Evolutionary conservation across 1,140 invertebrate genomes (phyloP), one percentile per base, ranked within the genome.

Genomic region (Hycleus phaleratus): DNA sequence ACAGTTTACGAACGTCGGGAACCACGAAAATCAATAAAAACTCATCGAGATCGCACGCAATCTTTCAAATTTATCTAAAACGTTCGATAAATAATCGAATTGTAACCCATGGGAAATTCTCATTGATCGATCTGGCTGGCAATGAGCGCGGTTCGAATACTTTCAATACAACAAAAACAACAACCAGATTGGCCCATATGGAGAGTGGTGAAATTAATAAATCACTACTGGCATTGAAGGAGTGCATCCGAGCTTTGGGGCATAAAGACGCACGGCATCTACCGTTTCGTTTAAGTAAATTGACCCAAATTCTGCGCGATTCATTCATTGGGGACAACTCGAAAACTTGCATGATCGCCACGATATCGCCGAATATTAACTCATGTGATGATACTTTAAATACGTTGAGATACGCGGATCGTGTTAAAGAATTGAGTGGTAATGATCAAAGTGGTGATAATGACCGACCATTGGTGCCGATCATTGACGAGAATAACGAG

Each of bases 171-270:
- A 55, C 94, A 97, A 78, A 98, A 95, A 3, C 81, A 93, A 64
- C 93, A 42, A 39, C 10, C 38, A 10, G 6, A 2, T 18, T 18
- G 1, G 18, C 18, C 18, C 32, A 32, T 32, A 32, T 97, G 86
- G 97, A 99, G 82, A 96, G 96, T 59, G 97, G 95, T 46, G 97
- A 99, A 78, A 99, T 99, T 59, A 99, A 99, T 76, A 98, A 98
- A 75, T 97, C 94, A 45, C 77, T 99, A 4, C 75, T 99, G 43
- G 95, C 97, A 0, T 78, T 99, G 24, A 99, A 99, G 75, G 97
- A 99, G 78, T 99, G 97, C 74, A 99, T 99, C 68, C 81, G 97
- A 46, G 96, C 96, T 11, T 79, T 99, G 52, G 95, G 95, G 12
- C 40, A 4, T 2, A 85, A 91, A 69, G 93, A 93, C 77, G 94